Evolutionary conservation across 2,888 invertebrate species (phyloP).

Genomic region (Caenorhabditis sp.): DNA sequence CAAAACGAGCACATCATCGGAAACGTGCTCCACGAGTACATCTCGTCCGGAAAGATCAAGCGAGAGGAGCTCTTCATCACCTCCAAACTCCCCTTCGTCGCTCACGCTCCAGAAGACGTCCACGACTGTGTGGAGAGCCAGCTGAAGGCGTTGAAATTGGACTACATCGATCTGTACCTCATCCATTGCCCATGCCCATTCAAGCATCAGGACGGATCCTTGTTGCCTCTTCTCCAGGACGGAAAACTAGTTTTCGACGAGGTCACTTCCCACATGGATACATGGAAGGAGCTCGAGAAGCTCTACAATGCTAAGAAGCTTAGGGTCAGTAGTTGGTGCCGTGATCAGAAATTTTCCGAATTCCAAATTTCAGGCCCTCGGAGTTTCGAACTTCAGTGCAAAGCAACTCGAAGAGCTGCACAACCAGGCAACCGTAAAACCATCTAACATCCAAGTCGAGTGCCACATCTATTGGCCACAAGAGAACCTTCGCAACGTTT

Average conservation of each 20-base stretch:
- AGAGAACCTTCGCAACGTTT: constrained; percentile 86
- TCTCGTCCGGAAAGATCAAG: constrained; percentile 87
- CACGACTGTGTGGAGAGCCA: constrained; percentile 70
- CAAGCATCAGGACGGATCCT: constrained; percentile 61
- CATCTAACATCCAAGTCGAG: constrained; percentile 86
- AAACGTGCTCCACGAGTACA: constrained; percentile 86
- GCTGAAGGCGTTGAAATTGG: constrained; percentile 72
- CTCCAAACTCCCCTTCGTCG: constrained; percentile 76
- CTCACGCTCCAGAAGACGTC: constrained; percentile 72
- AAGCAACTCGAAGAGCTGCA: constrained; percentile 79
- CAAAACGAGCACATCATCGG: constrained; percentile 89
- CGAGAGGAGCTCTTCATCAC: constrained; percentile 80
- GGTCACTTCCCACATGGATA: constrained; percentile 73
- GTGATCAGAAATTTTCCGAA: not conserved
- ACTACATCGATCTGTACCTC: constrained; percentile 78
- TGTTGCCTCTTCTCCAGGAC: constrained; percentile 60
- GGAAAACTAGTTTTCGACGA: constrained; percentile 58
- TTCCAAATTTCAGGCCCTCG: constrained; percentile 70
- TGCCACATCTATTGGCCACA: constrained; percentile 90
- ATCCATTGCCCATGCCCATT: constrained; percentile 75
- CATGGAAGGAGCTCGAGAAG: constrained; percentile 78
- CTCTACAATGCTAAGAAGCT: constrained; percentile 72
- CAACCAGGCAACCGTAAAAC: constrained; percentile 78
- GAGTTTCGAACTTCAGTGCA: constrained; percentile 79
- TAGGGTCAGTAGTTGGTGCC: constrained; percentile 58